Base-by-base conservation (phyloP, 2,113 vertebrate genomes). In the Scolopax mira region DNA sequence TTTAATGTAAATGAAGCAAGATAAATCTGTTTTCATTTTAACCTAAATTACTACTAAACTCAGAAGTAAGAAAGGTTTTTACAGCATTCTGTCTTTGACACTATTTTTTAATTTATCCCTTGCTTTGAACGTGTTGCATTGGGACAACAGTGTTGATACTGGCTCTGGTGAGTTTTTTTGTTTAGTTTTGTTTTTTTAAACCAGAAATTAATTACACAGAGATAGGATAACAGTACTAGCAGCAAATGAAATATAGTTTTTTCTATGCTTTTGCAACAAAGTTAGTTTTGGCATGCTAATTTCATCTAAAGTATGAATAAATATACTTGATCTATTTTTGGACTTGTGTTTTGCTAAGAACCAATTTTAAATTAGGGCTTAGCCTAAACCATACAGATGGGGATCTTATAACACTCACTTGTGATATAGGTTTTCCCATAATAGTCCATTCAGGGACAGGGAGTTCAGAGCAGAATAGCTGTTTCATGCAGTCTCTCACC, bases 301-400 rank as follows among this genome's bases (percentile, higher is more conserved):
- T 88, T 88, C 74, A 82, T 54, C 51, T 85, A 39, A 94, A 90
- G 48, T 60, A 90, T 95, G 79, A 96, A 93, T 93, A 95, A 95
- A 90, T 93, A 85, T 24, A 79, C 15, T 22, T 88, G 13, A 65
- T 82, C 85, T 95, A 74, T 89, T 93, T 97, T 93, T 82, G 73
- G 60, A 73, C 31, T 65, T 77, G 13, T 66, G 48, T 80, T 83
- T 64, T 84, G 39, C 35, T 91, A 77, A 81, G 15, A 86, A 18
- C 31, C 55, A 74, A 39, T 85, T 96, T 90, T 72, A 96, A 95
- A 93, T 61, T 33, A 70, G 30, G 23, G 28, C 27, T 89, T 58
- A 89, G 18, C 18, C 39, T 78, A 58, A 85, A 37, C 82, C 58
- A 2, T 51, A 49, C 51, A 49, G 44, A 72, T 55, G 41, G 31